Evolutionary conservation across 2,113 vertebrate species (phyloP).

Genomic region (Gopherus evgoodei): DNA sequence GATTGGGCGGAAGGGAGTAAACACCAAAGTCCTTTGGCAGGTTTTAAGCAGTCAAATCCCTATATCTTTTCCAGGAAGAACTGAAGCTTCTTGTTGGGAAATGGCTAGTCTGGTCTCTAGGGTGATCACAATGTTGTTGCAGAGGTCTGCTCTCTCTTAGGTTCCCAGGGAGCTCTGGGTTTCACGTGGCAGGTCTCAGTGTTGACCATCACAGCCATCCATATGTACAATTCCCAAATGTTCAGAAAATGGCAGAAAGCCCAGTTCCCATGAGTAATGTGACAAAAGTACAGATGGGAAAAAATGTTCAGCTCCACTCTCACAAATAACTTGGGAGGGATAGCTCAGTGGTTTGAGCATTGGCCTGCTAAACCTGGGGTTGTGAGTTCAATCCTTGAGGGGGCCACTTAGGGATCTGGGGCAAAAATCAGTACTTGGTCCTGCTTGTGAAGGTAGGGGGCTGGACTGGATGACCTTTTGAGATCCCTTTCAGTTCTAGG

Average conservation of each 20-base stretch:
- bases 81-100: neutral
- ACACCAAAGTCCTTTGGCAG: neutral
- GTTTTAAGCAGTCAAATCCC: neutral
- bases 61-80: neutral
- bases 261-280: neutral
- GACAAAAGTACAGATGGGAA: neutral
- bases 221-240: neutral
- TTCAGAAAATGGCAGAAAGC: neutral
- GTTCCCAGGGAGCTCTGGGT: neutral
- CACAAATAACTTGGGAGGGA: too few relatives aligned
- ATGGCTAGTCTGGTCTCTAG: constrained; percentile 39
- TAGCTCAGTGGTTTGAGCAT: too few relatives aligned
- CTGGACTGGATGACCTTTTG: too few relatives aligned
- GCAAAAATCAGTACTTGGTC: too few relatives aligned
- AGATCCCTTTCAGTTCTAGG: too few relatives aligned
- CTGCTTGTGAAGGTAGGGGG: too few relatives aligned
- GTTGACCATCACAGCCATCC: neutral
- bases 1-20: neutral
- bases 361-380: too few relatives aligned
- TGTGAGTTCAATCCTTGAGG: too few relatives aligned
- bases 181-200: neutral
- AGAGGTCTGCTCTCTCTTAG: constrained; percentile 6
- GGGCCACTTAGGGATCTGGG: too few relatives aligned
- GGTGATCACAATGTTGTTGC: neutral
- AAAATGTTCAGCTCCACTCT: neutral